Evolutionary conservation across 35 echinoderm and acorn worm genomes (phyloP), one percentile per base, ranked within the genome.

Genomic region (Apostichopus parvimensis): DNA sequence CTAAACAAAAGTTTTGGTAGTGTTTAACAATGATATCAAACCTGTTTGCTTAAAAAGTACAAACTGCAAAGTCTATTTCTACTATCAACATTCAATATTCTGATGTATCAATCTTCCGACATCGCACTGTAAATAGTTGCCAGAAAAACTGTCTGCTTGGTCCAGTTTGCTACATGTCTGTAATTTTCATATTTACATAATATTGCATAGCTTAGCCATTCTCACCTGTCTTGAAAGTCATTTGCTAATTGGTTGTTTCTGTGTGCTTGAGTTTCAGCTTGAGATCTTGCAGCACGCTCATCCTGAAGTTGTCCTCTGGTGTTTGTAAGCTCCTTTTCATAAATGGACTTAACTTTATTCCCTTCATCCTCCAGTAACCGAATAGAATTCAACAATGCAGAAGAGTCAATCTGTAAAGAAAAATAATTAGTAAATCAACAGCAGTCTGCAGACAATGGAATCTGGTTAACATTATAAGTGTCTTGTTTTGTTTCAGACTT

Each of bases 201-300:
- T 61, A 60, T 9, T 61, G 58, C 58, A 61, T 61, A 9, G 8
- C 2, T 61, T 61, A 1, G 58, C 5, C 58, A 15, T 7, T 22
- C 82, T 75, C 92, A 96, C 97, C 95, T 99, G 64, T 99, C 95
- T 90, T 96, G 93, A n/a, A 96, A 64, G 45, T 99, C 95, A 9
- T 82, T 83, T 6, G 95, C 95, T 6, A 96, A 56, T 24, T 91
- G 77, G 55, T 87, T 92, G 77, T 98, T 98, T 26, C 94, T 88
- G 7, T 94, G 91, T 87, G 97, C 94, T 58, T 88, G 88, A 6
- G 92, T 90, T 78, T 98, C 97, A 17, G 95, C 93, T 12, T 92
- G 73, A 17, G 73, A 88, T 52, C 83, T 90, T 4, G 87, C 83
- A 20, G 91, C 89, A 18, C 66, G 66, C 13, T 90, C 78, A 80